Evolutionary conservation across 2,113 vertebrate genomes (phyloP).

Genomic region (Cochlearius cochlearius): DNA sequence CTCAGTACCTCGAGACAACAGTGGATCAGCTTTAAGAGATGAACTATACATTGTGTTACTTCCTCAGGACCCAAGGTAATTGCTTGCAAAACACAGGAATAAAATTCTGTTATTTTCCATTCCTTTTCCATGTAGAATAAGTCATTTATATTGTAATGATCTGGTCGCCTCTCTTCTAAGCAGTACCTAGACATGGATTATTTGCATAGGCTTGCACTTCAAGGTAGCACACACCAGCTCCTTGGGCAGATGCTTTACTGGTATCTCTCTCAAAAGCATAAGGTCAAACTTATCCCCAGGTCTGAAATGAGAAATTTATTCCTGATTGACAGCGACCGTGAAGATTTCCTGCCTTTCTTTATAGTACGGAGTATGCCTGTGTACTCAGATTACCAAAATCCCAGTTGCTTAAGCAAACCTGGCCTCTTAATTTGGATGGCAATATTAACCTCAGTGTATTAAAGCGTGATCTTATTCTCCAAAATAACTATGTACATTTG

Average conservation of each 20-base stretch:
- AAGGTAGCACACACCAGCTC: background rate
- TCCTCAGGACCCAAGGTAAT: background rate
- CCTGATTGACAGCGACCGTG: background rate
- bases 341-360: background rate
- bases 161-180: background rate
- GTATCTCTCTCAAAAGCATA: background rate
- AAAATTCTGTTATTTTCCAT: background rate
- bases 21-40: background rate
- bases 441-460: background rate
- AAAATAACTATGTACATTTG: background rate
- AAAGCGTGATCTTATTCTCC: background rate
- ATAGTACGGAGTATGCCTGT: background rate
- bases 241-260: background rate
- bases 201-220: background rate
- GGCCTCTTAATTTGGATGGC: background rate
- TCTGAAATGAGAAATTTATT: background rate
- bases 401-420: background rate
- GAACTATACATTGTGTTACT: background rate
- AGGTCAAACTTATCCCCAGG: background rate
- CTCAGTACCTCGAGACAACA: background rate
- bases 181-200: background rate
- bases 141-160: background rate
- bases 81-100: background rate
- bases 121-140: background rate
- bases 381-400: background rate